Conservation (phyloP, 2,113 vertebrate genomes). For the Sapayoa aenigma region DNA sequence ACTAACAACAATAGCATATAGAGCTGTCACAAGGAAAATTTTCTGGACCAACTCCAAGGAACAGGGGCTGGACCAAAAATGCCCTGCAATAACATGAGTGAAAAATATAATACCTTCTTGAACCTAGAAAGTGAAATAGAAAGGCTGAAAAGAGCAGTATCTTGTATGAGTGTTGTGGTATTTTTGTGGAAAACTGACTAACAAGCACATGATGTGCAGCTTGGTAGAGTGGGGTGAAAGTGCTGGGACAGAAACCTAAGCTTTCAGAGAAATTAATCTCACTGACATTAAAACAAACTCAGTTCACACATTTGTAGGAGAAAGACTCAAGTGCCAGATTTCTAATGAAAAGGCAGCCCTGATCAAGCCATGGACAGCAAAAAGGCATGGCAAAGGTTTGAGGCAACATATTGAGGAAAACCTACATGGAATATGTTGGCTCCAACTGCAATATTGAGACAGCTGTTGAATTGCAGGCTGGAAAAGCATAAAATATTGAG, state of each 20-base stretch:
- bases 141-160: not conserved
- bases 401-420: constrained; percentile 6
- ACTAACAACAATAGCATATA: not conserved
- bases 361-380: not conserved
- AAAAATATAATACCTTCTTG: not conserved
- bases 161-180: not conserved
- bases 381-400: not conserved
- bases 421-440: constrained; percentile 12
- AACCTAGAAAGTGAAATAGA: not conserved
- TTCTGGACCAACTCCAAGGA: not conserved
- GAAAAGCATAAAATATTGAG: constrained; percentile 44
- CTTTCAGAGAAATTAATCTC: constrained; percentile 13
- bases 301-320: not conserved
- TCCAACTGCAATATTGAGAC: constrained; percentile 41
- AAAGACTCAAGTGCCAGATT: not conserved
- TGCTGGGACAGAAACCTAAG: constrained; percentile 1
- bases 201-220: constrained; percentile 8
- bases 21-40: not conserved
- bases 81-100: not conserved
- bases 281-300: not conserved
- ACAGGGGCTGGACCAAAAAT: not conserved
- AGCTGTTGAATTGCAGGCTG: constrained; percentile 50
- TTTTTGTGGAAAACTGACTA: constrained; percentile 22
- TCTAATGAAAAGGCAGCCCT: not conserved
- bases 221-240: not conserved